Percentiles rank a stretch among this genome's conserved stretches.
phyloP scores from a whole-genome alignment of 1,140 invertebrate genomes.

The Calephelis virginiensis region DNA sequence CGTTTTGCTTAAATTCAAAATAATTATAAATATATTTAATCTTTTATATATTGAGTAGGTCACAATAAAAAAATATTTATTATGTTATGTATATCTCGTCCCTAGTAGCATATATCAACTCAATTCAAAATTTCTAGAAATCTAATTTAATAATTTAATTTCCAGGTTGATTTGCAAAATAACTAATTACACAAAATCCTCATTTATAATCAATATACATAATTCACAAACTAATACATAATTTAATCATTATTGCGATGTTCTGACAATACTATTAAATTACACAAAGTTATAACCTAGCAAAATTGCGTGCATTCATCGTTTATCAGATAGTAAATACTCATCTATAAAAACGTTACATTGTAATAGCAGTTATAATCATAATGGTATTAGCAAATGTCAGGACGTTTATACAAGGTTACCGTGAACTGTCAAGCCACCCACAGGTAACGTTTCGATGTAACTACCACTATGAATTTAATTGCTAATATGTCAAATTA shows the following conservation, averaged over 20 bases:
- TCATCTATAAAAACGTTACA: slow-evolving; percentile 3
- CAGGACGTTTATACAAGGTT: slow-evolving; percentile 28
- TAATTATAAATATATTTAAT: no score
- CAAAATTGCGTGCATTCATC: neutral
- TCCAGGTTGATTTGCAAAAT: no score
- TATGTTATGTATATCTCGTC: no score
- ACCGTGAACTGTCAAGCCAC: slow-evolving; percentile 25
- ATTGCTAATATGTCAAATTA: slow-evolving; percentile 22
- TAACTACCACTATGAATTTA: slow-evolving; percentile 18
- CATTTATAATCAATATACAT: no score
- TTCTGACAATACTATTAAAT: neutral
- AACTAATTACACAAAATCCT: no score
- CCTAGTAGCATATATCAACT: no score
- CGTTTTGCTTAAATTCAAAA: no score
- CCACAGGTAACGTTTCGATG: slow-evolving; percentile 22
- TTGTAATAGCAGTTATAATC: slow-evolving; percentile 22
- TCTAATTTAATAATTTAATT: no score
- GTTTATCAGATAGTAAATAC: slow-evolving; percentile 1
- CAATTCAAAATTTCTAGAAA: no score
- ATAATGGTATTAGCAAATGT: slow-evolving; percentile 30
- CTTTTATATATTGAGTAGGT: no score
- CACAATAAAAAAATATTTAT: no score
- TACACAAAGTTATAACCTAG: neutral
- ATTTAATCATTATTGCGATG: neutral
- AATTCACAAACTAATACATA: no score